Evolutionary conservation across 53 echinoderm and acorn worm genomes (phyloP).

Genomic region (Astropecten irregularis): DNA sequence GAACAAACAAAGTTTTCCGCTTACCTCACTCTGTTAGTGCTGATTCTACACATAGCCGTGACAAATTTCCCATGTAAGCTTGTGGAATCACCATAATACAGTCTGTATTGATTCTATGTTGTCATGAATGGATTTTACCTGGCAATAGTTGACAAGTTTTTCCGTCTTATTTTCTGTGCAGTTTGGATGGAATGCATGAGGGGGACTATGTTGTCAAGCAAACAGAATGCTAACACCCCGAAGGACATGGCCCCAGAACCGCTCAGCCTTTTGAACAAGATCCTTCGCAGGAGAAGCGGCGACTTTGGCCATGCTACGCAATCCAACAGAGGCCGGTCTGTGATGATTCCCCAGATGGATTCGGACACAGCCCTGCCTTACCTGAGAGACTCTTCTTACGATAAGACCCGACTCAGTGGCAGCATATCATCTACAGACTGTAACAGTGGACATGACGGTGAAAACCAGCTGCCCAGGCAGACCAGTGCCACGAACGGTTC

Average conservation of each 20-base stretch:
- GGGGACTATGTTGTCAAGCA: constrained; percentile 47
- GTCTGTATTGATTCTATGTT: no score
- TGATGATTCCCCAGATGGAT: constrained; percentile 26
- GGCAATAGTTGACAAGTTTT: not conserved
- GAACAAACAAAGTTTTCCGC: no score
- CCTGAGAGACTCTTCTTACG: not conserved
- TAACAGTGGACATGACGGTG: no score
- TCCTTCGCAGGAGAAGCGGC: constrained; percentile 17
- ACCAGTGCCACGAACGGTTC: not conserved
- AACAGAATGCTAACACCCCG: constrained; percentile 5
- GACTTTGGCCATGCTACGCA: not conserved
- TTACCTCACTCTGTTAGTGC: no score
- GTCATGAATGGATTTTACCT: not conserved
- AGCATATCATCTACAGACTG: not conserved
- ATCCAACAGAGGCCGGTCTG: not conserved
- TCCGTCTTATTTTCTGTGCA: not conserved
- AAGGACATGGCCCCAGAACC: constrained; percentile 44
- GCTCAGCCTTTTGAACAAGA: constrained; percentile 20
- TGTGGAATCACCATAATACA: no score
- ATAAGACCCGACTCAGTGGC: not conserved
- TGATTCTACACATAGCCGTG: no score
- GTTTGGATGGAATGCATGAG: not conserved
- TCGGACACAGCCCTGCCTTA: constrained; percentile 11
- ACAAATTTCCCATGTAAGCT: no score
- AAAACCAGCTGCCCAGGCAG: not conserved